Evolutionary conservation across 2,113 vertebrate genomes (phyloP), one percentile per base, ranked within the genome.

Genomic region (Apteryx owenii): DNA sequence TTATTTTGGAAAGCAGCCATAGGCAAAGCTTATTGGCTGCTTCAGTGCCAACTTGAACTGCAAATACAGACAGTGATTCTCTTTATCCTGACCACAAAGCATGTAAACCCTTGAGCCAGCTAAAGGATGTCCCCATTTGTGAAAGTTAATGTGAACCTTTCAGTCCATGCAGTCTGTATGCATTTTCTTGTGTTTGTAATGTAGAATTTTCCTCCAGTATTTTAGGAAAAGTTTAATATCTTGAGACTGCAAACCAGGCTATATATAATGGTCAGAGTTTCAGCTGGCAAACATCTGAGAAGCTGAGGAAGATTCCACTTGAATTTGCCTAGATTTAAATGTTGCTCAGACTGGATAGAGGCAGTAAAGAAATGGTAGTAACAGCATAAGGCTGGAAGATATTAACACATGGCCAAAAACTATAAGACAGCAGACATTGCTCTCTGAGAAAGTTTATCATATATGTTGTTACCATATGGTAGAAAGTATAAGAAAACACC

Each of bases 1-100:
- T 96, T 95, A 44, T 36, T 90, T 97, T 95, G 97, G 95, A 97
- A 90, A 79, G 60, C 65, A 89, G 88, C 95, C 94, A 92, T 7
- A 79, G n/a, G 42, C 69, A 62, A 93, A 91, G 77, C 90, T 95
- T 95, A 96, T 94, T 95, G 94, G 83, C 86, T 88, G n/a, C 81
- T 85, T 92, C 70, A 40, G 80, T 84, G 92, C 90, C 94, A 94
- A 97, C 73, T 25, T 81, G 69, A 90, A 84, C 69, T 81, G 73
- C 44, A 94, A 92, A 90, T 87, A 94, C 60, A 97, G 95, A 70
- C 56, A 65, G 81, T 5, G n/a, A 81, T 95, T 94, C 88, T 93
- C 79, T 79, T 87, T 73, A 38, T 60, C 22, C 76, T 75, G 60
- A 86, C 91, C 64, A 2, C 71, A 92, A 80, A 83, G 60, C 66